phyloP scores from a whole-genome alignment of 1,140 invertebrate species.

The Magallana ariakensis region DNA sequence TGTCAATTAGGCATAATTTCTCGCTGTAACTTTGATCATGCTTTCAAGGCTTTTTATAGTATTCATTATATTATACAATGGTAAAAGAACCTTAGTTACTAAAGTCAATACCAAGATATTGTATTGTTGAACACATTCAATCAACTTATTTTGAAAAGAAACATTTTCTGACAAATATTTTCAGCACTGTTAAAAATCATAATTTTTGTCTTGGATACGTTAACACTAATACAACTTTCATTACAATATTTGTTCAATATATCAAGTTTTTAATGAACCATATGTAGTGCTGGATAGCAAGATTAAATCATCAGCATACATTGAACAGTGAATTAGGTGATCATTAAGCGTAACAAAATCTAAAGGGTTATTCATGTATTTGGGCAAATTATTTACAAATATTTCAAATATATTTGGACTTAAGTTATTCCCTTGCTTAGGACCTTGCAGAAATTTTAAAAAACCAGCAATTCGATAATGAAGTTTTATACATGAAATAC shows the following conservation, averaged over 20 bases:
- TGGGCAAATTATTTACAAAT: conserved; percentile 36
- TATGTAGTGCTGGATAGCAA: background rate
- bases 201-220: conserved; percentile 33
- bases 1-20: too few relatives aligned
- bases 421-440: conserved; percentile 41
- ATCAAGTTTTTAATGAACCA: conserved; percentile 22
- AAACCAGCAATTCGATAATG: background rate
- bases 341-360: background rate
- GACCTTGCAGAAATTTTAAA: background rate
- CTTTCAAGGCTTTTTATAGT: too few relatives aligned
- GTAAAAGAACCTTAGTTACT: too few relatives aligned
- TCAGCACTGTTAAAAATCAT: conserved; percentile 36
- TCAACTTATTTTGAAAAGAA: too few relatives aligned
- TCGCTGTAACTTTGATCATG: too few relatives aligned
- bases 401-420: conserved; percentile 39
- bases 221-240: conserved; percentile 5
- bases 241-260: conserved; percentile 9
- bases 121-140: too few relatives aligned
- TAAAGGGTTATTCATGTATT: background rate
- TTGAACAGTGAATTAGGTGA: background rate
- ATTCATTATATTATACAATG: too few relatives aligned
- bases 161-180: too few relatives aligned
- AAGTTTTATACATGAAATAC: conserved; percentile 26
- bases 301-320: conserved; percentile 41
- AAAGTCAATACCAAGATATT: too few relatives aligned